Conservation (phyloP, 2,888 invertebrate species). For the Drosophila paranaensis region DNA sequence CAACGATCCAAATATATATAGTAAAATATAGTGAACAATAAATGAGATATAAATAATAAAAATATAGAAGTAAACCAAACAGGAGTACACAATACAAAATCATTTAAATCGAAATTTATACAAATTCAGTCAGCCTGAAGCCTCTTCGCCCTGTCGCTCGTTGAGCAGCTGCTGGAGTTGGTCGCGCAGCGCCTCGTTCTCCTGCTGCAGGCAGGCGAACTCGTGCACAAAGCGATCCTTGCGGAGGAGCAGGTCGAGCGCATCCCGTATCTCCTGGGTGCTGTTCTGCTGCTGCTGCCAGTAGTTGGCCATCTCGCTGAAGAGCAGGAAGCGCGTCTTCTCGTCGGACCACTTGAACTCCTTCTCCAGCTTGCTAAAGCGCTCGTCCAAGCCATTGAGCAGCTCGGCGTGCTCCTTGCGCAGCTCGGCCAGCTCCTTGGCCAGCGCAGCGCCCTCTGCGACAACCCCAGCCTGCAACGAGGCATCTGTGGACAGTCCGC, state of each 20-base stretch:
- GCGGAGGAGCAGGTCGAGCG: conserved; percentile 73
- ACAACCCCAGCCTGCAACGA: neutral
- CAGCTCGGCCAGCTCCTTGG: conserved; percentile 5
- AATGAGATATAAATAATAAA: conserved; percentile 4
- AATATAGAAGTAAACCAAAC: neutral
- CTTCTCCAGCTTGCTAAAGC: conserved; percentile 72
- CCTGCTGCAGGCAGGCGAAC: conserved; percentile 75
- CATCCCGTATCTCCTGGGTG: conserved; percentile 73
- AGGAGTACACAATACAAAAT: neutral
- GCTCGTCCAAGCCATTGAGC: conserved; percentile 35
- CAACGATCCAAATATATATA: neutral
- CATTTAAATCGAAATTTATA: neutral
- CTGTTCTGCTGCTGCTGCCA: conserved; percentile 71
- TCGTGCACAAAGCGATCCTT: conserved; percentile 81
- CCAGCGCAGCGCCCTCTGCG: neutral
- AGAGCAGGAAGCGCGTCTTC: conserved; percentile 72
- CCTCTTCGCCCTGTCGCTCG: conserved; percentile 13
- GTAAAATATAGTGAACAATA: conserved; percentile 3
- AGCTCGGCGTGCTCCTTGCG: conserved; percentile 58
- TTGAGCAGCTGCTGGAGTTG: conserved; percentile 61
- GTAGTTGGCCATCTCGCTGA: conserved; percentile 71
- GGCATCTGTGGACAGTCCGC: conserved; percentile 42
- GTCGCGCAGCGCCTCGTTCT: conserved; percentile 76
- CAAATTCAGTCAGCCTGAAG: neutral
- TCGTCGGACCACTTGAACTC: conserved; percentile 79